Conservation (phyloP, 2,888 invertebrate genomes). For the Protophormia terraenovae region DNA sequence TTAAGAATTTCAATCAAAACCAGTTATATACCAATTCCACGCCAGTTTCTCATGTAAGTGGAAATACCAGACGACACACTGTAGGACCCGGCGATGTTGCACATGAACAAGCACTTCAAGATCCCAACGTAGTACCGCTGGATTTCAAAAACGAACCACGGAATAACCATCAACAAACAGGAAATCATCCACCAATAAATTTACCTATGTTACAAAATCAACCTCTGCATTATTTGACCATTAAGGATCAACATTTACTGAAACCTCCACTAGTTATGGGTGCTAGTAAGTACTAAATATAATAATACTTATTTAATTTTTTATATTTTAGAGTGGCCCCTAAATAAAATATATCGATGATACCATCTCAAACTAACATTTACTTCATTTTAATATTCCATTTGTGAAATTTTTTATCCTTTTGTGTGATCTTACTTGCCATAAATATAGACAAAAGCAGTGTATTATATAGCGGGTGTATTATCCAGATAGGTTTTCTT, state of each 20-base stretch:
- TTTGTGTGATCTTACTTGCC: too few species aligned
- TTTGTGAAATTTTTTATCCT: too few species aligned
- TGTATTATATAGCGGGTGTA: too few species aligned
- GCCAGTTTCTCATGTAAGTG: conserved; percentile 70
- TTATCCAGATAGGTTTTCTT: too few species aligned
- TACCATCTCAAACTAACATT: too few species aligned
- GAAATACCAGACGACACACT: conserved; percentile 91
- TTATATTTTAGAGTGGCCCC: too few species aligned
- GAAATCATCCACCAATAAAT: conserved; percentile 90
- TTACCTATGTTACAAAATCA: conserved; percentile 92
- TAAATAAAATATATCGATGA: too few species aligned
- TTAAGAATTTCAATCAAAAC: conserved; percentile 73
- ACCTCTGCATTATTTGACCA: conserved; percentile 91
- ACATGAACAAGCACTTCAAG: conserved; percentile 88
- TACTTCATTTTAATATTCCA: too few species aligned
- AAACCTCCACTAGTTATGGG: conserved; percentile 96
- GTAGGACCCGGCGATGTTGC: conserved; percentile 96
- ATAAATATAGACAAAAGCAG: too few species aligned
- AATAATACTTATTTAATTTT: too few species aligned
- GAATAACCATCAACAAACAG: conserved; percentile 72
- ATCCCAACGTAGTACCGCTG: conserved; percentile 79
- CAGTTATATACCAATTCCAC: conserved; percentile 74
- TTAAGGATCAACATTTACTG: conserved; percentile 95
- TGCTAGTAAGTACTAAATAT: conserved; percentile 84
- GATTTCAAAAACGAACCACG: conserved; percentile 78